These are phyloP conservation scores for Anorthoa munda DNA, from an alignment of 2,888 invertebrate genomes.

Conservation along the genomic window DNA sequence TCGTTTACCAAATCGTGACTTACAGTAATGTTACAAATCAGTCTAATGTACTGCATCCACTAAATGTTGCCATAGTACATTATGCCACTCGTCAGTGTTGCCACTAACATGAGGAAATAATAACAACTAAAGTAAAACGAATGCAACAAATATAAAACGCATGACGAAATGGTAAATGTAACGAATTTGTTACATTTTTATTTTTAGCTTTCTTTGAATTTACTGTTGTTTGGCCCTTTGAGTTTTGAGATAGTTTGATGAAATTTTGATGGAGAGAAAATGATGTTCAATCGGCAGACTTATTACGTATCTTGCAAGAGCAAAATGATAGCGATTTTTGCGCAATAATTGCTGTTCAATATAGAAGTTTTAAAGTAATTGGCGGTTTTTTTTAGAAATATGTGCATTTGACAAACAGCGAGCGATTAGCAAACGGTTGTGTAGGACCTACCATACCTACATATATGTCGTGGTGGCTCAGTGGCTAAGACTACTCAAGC, in stretches of 20 bases:
- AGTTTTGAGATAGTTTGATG: neutral
- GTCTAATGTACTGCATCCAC: constrained; percentile 44
- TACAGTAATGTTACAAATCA: constrained; percentile 23
- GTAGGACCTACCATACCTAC: too few relatives aligned
- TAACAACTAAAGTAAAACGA: constrained; percentile 33
- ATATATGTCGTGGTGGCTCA: too few relatives aligned
- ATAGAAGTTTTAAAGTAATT: too few relatives aligned
- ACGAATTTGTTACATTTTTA: constrained; percentile 34
- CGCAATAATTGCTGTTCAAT: too few relatives aligned
- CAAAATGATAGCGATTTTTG: too few relatives aligned
- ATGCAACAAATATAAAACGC: constrained; percentile 18
- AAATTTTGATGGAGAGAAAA: constrained; percentile 13
- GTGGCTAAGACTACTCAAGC: too few relatives aligned
- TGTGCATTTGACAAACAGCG: too few relatives aligned
- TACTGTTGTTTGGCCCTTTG: constrained; percentile 37
- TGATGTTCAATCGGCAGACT: neutral
- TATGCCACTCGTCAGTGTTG: neutral
- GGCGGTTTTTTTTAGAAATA: too few relatives aligned
- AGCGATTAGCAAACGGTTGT: too few relatives aligned
- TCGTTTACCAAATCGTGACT: constrained; percentile 38
- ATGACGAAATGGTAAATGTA: constrained; percentile 37
- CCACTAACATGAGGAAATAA: constrained; percentile 19
- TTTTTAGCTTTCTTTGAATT: constrained; percentile 17
- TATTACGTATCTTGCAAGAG: too few relatives aligned
- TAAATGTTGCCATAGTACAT: constrained; percentile 9